A percentile compares a stretch with the other conserved stretches of the same genome.
phyloP scores from a whole-genome alignment of 2,888 invertebrate genomes.

The Athripsodes cinereus region DNA sequence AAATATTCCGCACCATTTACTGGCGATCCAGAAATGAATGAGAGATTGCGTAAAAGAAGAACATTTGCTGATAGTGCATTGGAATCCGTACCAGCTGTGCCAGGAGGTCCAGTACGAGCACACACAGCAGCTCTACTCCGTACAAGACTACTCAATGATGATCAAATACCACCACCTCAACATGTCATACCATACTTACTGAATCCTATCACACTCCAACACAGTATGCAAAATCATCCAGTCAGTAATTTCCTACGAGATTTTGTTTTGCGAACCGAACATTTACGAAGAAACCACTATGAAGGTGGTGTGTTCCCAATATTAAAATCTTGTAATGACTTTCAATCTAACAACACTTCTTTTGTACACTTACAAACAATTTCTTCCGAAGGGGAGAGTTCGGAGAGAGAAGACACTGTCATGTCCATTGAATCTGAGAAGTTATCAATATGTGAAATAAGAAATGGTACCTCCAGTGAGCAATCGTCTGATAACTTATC shows the following conservation, averaged over 20 bases:
- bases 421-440: slow-evolving; percentile 4
- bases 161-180: slow-evolving; percentile 5
- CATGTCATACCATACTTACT: not conserved
- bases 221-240: slow-evolving; percentile 21
- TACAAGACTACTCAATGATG: slow-evolving; percentile 21
- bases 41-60: slow-evolving; percentile 50
- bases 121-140: slow-evolving; percentile 24
- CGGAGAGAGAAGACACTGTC: not conserved
- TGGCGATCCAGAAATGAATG: slow-evolving; percentile 47
- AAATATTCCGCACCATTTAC: slow-evolving; percentile 24
- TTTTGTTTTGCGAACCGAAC: slow-evolving; percentile 22
- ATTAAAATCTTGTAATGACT: not conserved
- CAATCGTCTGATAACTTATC: slow-evolving; percentile 24
- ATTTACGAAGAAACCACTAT: slow-evolving; percentile 8
- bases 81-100: slow-evolving; percentile 35
- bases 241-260: slow-evolving; percentile 23
- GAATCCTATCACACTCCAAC: slow-evolving; percentile 1
- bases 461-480: slow-evolving; percentile 5
- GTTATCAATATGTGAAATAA: slow-evolving; percentile 7
- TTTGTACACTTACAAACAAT: not conserved
- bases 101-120: slow-evolving; percentile 19
- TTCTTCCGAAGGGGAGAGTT: not conserved
- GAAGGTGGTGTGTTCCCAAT: slow-evolving; percentile 2
- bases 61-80: slow-evolving; percentile 45
- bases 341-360: not conserved